A percentile compares a stretch with the other conserved stretches of the same genome.
Evolutionary conservation across 2,113 vertebrate species (phyloP).

Genomic region (Albula goreensis): DNA sequence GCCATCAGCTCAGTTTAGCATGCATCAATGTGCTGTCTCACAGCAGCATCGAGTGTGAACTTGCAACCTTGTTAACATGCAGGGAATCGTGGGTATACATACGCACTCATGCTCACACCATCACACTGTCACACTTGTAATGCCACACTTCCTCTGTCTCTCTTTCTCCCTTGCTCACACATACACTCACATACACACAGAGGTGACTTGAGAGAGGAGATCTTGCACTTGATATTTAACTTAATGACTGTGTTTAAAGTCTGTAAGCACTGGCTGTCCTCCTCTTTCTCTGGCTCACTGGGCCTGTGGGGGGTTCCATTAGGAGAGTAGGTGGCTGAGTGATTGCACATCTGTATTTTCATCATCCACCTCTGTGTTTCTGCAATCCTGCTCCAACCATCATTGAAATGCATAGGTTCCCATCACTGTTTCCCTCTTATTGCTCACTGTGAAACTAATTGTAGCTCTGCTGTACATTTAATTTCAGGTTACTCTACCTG

Average conservation of each 20-base stretch:
- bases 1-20: neutral
- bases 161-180: neutral
- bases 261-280: neutral
- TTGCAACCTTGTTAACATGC: neutral
- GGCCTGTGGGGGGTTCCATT: neutral
- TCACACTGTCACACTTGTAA: neutral
- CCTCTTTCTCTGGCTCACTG: neutral
- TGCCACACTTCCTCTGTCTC: neutral
- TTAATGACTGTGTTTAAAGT: neutral
- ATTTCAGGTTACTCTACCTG: constrained; percentile 28
- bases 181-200: neutral
- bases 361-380: neutral
- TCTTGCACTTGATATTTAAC: neutral
- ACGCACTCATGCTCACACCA: neutral
- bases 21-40: neutral
- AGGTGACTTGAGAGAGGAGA: neutral
- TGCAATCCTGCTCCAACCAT: neutral
- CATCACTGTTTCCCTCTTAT: neutral
- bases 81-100: neutral
- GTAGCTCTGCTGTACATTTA: constrained; percentile 21
- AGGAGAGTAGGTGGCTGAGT: neutral
- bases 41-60: neutral
- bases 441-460: constrained; percentile 18
- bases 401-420: neutral
- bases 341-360: neutral